These are phyloP conservation scores for Orthonyx spaldingii DNA, from an alignment of 2,113 vertebrate genomes.

Conservation along the genomic window DNA sequence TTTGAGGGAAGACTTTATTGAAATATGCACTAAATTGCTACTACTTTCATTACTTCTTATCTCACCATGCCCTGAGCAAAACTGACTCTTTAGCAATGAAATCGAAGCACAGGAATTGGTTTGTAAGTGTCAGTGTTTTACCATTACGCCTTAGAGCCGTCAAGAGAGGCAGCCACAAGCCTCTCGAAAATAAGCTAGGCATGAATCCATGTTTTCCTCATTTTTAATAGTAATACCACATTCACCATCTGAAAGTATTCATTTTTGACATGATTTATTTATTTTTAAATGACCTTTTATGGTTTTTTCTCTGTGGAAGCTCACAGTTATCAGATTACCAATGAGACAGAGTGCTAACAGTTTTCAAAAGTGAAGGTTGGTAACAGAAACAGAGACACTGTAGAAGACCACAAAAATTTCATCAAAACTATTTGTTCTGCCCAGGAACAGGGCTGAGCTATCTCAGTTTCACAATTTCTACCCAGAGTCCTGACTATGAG, in stretches of 20 bases:
- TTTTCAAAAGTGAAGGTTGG: not conserved
- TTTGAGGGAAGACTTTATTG: conserved; percentile 2
- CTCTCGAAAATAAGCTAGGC: not conserved
- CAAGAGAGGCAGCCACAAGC: not conserved
- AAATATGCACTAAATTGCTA: conserved; percentile 16
- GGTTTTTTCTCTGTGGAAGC: not conserved
- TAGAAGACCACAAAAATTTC: not conserved
- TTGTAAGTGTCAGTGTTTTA: conserved; percentile 8
- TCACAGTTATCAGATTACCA: not conserved
- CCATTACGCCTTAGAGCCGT: conserved; percentile 6
- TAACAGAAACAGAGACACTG: not conserved
- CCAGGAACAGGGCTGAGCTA: not conserved
- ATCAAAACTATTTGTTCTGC: not conserved
- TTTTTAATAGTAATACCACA: not conserved
- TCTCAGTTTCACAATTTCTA: not conserved
- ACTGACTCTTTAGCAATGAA: conserved; percentile 10
- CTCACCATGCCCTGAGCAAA: not conserved
- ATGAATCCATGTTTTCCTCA: not conserved
- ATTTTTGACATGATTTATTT: not conserved
- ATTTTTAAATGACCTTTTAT: not conserved
- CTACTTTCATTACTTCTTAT: conserved; percentile 22
- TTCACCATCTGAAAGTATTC: not conserved
- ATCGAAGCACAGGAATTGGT: not conserved
- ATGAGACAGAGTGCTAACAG: not conserved
- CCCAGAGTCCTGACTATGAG: not conserved